Percentiles rank a stretch among this genome's conserved stretches.
phyloP scores from a whole-genome alignment of 2,113 vertebrate species.

The Callospermophilus lateralis region DNA sequence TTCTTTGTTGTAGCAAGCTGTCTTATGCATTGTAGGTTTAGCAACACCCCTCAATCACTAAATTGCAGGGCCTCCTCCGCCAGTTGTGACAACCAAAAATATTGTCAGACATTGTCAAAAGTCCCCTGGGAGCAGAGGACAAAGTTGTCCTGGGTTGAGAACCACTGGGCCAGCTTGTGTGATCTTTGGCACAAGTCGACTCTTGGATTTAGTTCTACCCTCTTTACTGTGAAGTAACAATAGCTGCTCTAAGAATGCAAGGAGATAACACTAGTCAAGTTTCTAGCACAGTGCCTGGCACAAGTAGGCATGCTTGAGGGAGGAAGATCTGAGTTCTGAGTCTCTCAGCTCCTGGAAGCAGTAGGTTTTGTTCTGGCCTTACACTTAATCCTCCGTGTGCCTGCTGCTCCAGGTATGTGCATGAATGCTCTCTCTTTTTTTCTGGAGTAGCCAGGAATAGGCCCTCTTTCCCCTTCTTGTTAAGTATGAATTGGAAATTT shows the following conservation, averaged over 20 bases:
- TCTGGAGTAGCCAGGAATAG: neutral
- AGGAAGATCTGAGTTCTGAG: neutral
- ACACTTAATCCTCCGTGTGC: neutral
- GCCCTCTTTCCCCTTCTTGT: constrained; percentile 44
- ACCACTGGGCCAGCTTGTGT: neutral
- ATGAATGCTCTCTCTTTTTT: neutral
- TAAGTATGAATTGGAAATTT: constrained; percentile 66
- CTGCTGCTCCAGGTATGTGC: accelerated
- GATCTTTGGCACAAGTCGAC: neutral
- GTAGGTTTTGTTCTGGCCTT: neutral
- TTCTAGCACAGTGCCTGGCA: neutral
- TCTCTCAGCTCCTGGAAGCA: neutral
- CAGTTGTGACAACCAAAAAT: neutral
- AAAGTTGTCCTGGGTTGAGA: neutral
- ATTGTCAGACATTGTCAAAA: neutral
- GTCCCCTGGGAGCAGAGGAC: neutral
- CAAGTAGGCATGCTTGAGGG: neutral
- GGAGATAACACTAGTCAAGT: neutral
- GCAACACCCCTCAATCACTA: neutral
- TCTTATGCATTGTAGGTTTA: neutral
- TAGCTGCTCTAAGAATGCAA: neutral
- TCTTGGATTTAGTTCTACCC: neutral
- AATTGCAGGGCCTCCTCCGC: neutral
- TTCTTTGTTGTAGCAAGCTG: neutral
- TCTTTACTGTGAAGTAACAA: neutral